phyloP scores from a whole-genome alignment of 2,797 vertebrate genomes.

The Darevskia nairensis region DNA sequence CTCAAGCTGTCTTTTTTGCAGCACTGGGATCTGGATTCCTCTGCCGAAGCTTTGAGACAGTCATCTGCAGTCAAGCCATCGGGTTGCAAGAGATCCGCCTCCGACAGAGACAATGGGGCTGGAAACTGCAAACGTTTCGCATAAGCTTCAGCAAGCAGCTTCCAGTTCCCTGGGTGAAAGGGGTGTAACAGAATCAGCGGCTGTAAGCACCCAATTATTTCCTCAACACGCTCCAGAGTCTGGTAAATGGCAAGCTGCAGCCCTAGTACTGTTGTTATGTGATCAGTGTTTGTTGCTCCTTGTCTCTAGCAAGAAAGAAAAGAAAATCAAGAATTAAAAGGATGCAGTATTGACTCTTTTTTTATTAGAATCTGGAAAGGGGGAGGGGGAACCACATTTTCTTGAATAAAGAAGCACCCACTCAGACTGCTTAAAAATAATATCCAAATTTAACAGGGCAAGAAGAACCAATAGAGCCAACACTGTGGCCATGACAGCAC shows the following conservation, averaged over 20 bases:
- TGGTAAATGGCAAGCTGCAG: slow-evolving; percentile 86
- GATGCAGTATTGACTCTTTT: not conserved
- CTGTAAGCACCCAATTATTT: slow-evolving; percentile 80
- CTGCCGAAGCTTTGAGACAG: not conserved
- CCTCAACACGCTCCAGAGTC: slow-evolving; percentile 69
- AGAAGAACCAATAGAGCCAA: not conserved
- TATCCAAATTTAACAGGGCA: not conserved
- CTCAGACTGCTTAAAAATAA: not conserved
- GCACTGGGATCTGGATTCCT: slow-evolving; percentile 37
- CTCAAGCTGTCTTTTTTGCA: slow-evolving; percentile 2
- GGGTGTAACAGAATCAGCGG: slow-evolving; percentile 89
- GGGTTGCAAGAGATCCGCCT: slow-evolving; percentile 10
- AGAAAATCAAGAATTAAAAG: not conserved
- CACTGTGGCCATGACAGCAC: too few species aligned
- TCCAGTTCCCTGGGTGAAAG: slow-evolving; percentile 90
- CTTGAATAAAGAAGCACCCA: not conserved
- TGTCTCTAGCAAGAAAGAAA: slow-evolving; percentile 80
- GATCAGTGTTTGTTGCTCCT: slow-evolving; percentile 89
- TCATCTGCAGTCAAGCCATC: slow-evolving; percentile 13
- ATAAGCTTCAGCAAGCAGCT: slow-evolving; percentile 85
- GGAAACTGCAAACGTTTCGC: slow-evolving; percentile 69
- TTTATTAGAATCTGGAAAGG: not conserved
- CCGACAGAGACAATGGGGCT: not conserved
- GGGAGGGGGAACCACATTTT: not conserved
- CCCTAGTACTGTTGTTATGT: slow-evolving; percentile 86